Evolutionary conservation across 2,113 vertebrate genomes (phyloP), one percentile per base, ranked within the genome.

Genomic region (Cephalopholis sonnerati): DNA sequence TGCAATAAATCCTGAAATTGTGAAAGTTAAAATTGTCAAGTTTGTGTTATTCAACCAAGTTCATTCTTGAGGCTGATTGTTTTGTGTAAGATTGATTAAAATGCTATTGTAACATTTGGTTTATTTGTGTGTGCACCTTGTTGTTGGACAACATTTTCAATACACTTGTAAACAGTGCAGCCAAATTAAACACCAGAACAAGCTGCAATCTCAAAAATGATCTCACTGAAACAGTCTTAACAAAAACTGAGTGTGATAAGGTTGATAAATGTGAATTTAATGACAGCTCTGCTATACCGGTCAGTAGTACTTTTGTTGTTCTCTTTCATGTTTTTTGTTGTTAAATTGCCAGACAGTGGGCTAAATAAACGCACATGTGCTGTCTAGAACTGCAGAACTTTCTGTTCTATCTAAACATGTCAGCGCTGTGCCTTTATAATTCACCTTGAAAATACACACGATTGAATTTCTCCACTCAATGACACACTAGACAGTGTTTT

Each of bases 361-460:
- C 9, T 63, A 68, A 82, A 53, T 36, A 29, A 69, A 67, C n/a
- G 22, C 29, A 27, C 58, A 29, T 5, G 1, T 27, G 16, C 25
- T 77, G n/a, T 71, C 18, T 72, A 44, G 20, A 72, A 22, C 18
- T 44, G 39, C 61, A 72, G 10, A 63, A 32, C n/a, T 58, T 71
- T 86, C 1, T 58, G 36, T 48, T 27, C 55, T 22, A 7, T 64
- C 24, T 32, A 9, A 27, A 65, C 44, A 44, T 57, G 3, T 15
- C 61, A 69, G 3, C 2, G 1, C n/a, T 15, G 27, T 63, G 57
- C 17, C 39, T 70, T 46, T 72, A 1, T 81, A 78, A 78, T 81
- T 85, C 48, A 66, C 68, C 59, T 83, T 83, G 73, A 83, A 70
- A 81, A 77, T 81, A 61, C 69, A 81, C 57, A 53, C 66, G 61